phyloP scores from a whole-genome alignment of 2,888 invertebrate genomes.

The Cylloceria caligata region DNA sequence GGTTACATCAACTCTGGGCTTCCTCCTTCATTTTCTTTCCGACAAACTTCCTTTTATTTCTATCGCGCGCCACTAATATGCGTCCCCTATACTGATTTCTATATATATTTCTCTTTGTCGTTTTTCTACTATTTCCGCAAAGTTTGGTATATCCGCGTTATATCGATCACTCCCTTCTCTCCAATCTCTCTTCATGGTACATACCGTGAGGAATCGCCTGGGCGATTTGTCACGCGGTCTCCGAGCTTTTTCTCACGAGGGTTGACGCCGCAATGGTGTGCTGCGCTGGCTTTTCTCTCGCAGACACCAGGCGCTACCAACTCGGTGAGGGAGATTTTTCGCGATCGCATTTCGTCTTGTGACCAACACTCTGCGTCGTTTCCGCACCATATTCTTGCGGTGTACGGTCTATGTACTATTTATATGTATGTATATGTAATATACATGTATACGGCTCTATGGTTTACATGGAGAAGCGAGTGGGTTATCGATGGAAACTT shows the following conservation, averaged over 20 bases:
- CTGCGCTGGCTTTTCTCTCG: slow-evolving; percentile 54
- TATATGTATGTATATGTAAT: slow-evolving; percentile 2
- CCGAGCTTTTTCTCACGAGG: slow-evolving; percentile 61
- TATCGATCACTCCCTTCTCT: slow-evolving; percentile 47
- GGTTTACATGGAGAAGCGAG: slow-evolving; percentile 18
- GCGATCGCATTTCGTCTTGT: slow-evolving; percentile 43
- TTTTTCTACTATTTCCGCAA: background rate
- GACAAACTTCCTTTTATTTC: slow-evolving; percentile 1
- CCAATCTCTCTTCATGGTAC: slow-evolving; percentile 31
- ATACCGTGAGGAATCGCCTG: slow-evolving; percentile 70
- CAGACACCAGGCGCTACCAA: slow-evolving; percentile 3
- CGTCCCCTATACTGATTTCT: too few species aligned
- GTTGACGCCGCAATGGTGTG: slow-evolving; percentile 47
- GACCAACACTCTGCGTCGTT: slow-evolving; percentile 25
- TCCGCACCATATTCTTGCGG: slow-evolving; percentile 10
- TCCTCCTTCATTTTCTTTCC: background rate
- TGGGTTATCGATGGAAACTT: slow-evolving; percentile 64
- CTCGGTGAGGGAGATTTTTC: slow-evolving; percentile 39
- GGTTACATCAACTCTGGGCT: background rate
- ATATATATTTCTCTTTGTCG: slow-evolving; percentile 28
- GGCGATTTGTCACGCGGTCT: slow-evolving; percentile 74
- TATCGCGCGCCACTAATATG: too few species aligned
- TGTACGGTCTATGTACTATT: slow-evolving; percentile 1
- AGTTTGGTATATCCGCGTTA: slow-evolving; percentile 45
- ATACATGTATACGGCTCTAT: background rate